Evolutionary conservation across 37 sponge, comb jelly and placozoan genomes (phyloP), one percentile per base, ranked within the genome.

Genomic region (Haliclona indistincta): DNA sequence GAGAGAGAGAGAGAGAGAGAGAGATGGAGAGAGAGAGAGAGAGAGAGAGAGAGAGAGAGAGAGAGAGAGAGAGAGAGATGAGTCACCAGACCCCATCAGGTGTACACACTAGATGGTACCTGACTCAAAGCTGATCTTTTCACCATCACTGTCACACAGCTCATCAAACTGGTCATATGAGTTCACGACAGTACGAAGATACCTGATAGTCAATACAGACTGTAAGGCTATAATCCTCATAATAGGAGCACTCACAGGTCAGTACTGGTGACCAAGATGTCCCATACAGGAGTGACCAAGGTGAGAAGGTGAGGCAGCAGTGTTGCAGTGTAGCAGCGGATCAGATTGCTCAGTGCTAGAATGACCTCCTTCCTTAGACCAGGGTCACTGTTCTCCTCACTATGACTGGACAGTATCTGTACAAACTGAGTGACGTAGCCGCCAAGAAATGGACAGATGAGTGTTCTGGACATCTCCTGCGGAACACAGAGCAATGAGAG

Each of bases 141-240:
- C 82, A 38, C 88, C 83, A 73, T 88, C 88, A 40, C 81, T 80
- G 35, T 88, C 88, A 79, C 54, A 77, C 36, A 43, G 74, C 23
- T 68, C 80, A 42, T 58, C 67, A 6, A 41, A 43, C 2, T 34
- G 2, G 0, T 64, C 74, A 23, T 51, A 37, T 11, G 73, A 72
- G 41, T 83, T 83, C 29, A 87, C 72, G 42, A 76, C 82, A 54
- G 29, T 38, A 2, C 4, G 43, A 30, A 81, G 42, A 58, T 87
- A 83, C 22, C 84, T 83, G 68, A 10, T 10, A 38, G 8, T 36
- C 38, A 4, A 70, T 42, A 36, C 53, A 70, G n/a, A 47, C 43
- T 22, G 56, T 38, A 29, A n/a, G n/a, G n/a, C n/a, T n/a, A n/a
- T n/a, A n/a, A n/a, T n/a, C n/a, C n/a, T n/a, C n/a, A 43, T 28